Evolutionary conservation across 2,113 vertebrate species (phyloP).

Genomic region (Pangasianodon gigas): DNA sequence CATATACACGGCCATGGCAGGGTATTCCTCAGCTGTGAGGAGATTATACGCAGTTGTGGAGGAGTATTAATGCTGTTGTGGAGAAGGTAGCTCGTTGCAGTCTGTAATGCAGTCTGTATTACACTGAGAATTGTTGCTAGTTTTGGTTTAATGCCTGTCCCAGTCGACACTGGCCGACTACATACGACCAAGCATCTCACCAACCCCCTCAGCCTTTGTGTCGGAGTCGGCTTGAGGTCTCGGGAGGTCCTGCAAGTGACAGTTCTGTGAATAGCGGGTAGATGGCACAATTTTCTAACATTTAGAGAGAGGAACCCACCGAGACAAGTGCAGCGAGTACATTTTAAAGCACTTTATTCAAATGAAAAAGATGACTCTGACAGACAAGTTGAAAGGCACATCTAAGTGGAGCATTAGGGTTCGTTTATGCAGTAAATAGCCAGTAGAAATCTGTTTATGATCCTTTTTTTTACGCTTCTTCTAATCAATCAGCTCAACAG

Average conservation of each 20-base stretch:
- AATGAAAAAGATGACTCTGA: constrained; percentile 84
- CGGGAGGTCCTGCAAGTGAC: constrained; percentile 87
- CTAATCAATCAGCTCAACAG: neutral
- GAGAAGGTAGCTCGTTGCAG: neutral
- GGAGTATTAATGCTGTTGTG: neutral
- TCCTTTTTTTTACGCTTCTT: neutral
- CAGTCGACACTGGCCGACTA: constrained; percentile 38
- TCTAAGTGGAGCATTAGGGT: constrained; percentile 81
- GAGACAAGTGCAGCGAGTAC: constrained; percentile 80
- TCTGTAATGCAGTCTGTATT: neutral
- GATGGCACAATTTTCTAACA: constrained; percentile 99
- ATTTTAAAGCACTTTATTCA: constrained; percentile 88
- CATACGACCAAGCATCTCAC: constrained; percentile 54
- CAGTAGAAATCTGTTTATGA: constrained; percentile 2
- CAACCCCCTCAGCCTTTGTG: constrained; percentile 67
- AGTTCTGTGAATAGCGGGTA: constrained; percentile 98
- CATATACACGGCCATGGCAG: neutral
- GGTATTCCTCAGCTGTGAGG: neutral
- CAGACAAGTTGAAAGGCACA: constrained; percentile 74
- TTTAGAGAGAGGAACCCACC: constrained; percentile 85
- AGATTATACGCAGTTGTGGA: neutral
- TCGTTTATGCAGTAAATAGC: constrained; percentile 32
- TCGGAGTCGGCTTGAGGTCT: constrained; percentile 83
- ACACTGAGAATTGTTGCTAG: constrained; percentile 10
- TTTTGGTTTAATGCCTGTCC: constrained; percentile 43